Percentiles rank a stretch among this genome's conserved stretches.
Evolutionary conservation across 2,888 invertebrate genomes (phyloP).

Genomic region (Candidula unifasciata): DNA sequence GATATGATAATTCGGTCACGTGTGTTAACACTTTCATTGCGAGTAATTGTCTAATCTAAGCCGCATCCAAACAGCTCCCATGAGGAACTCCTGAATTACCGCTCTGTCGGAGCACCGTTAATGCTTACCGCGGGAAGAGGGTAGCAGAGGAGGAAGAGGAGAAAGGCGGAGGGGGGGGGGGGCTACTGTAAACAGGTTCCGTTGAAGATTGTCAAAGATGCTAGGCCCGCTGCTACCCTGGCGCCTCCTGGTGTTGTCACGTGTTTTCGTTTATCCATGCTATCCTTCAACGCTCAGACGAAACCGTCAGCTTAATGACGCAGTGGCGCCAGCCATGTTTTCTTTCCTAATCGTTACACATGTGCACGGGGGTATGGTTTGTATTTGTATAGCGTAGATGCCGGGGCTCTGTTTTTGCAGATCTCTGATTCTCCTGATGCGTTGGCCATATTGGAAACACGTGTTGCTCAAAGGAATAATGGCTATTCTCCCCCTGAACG

Average conservation of each 20-base stretch:
- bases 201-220: slow-evolving; percentile 17
- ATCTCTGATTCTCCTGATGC: slow-evolving; percentile 40
- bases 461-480: slow-evolving; percentile 49
- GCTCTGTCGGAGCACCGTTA: too few relatives aligned
- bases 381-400: slow-evolving; percentile 56
- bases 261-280: slow-evolving; percentile 30
- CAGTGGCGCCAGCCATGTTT: slow-evolving; percentile 67
- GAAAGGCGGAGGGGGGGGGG: too few relatives aligned
- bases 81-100: too few relatives aligned
- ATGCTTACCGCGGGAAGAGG: too few relatives aligned
- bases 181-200: slow-evolving; percentile 18
- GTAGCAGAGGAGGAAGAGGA: too few relatives aligned
- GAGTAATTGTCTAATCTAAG: too few relatives aligned
- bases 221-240: slow-evolving; percentile 1
- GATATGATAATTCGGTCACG: too few relatives aligned
- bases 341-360: slow-evolving; percentile 67
- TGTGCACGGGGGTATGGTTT: slow-evolving; percentile 59
- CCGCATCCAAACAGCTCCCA: too few relatives aligned
- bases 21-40: too few relatives aligned
- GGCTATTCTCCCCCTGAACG: slow-evolving; percentile 34
- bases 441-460: slow-evolving; percentile 57
- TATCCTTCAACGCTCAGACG: slow-evolving; percentile 37
- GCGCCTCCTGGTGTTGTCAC: slow-evolving; percentile 41
- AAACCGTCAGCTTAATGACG: slow-evolving; percentile 58
- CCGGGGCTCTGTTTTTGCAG: slow-evolving; percentile 53